Evolutionary conservation across 2,113 vertebrate genomes (phyloP), one percentile per base, ranked within the genome.

Genomic region (Platysternon megacephalum): DNA sequence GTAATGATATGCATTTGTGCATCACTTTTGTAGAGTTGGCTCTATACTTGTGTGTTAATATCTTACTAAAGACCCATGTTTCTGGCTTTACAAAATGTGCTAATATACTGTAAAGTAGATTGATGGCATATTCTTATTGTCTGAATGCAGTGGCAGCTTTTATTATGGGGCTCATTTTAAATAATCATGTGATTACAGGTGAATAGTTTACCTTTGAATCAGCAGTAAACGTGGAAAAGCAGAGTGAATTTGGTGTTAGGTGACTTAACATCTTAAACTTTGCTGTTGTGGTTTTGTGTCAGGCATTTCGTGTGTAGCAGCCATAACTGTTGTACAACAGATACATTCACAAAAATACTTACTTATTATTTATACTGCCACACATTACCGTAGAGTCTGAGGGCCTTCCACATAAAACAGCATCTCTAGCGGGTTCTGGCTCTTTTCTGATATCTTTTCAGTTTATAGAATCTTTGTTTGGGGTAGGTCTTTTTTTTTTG

Each of bases 101-200:
- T 74, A 42, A 42, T 14, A 13, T 28, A 46, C 24, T 26, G 74
- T 76, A 0, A 53, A 74, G 1, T 12, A n/a, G 22, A 11, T 26
- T 9, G 0, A 32, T 3, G 49, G 1, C 2, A 6, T 0, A 1
- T 48, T 61, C 52, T 52, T 11, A 7, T 22, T 9, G 0, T 0
- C 1, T 8, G n/a, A 5, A 52, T 21, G 52, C 46, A 0, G 35
- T 1, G 56, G 17, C 65, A 74, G 46, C 87, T 82, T 46, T 11
- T 3, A 48, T 21, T 12, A 3, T 1, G 1, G 6, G 56, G 19
- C 12, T 74, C 6, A 11, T 0, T 3, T n/a, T 53, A 5, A 17
- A 52, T 0, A 56, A 32, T 49, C 4, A 1, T 10, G 17, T 4
- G 26, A 3, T 68, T 2, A 6, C 6, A 12, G 35, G 35, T 44